Percentiles rank a stretch among this genome's conserved stretches.
Evolutionary conservation across 2,797 vertebrate genomes (phyloP).

Genomic region (Sebastes diaconus): DNA sequence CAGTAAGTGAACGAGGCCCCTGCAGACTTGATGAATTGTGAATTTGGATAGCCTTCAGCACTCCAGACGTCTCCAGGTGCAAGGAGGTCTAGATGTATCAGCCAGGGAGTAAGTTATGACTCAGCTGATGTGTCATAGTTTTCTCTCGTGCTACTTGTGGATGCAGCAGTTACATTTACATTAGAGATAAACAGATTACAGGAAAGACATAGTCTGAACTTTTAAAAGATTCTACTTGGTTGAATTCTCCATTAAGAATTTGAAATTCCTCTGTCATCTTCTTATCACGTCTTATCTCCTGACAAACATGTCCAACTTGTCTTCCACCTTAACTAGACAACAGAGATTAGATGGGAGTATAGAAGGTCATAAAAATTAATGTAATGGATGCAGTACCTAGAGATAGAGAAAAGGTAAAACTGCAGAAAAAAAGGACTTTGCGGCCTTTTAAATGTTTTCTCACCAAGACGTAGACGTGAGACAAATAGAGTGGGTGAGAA

Average conservation of each 20-base stretch:
- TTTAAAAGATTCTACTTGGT: background rate
- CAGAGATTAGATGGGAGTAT: background rate
- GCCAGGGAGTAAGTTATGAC: background rate
- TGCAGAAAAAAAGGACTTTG: background rate
- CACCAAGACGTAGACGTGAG: background rate
- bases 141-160: background rate
- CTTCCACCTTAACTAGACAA: background rate
- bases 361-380: background rate
- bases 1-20: background rate
- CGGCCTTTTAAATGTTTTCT: background rate
- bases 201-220: background rate
- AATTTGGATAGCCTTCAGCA: background rate
- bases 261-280: background rate
- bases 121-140: background rate
- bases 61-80: background rate
- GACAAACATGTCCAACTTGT: background rate
- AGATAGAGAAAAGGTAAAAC: background rate
- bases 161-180: background rate
- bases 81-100: background rate
- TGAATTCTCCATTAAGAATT: background rate
- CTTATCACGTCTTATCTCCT: constrained; percentile 5
- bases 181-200: background rate
- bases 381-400: background rate
- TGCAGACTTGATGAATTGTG: constrained; percentile 23
- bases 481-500: constrained; percentile 37